phyloP scores from a whole-genome alignment of 2,113 vertebrate species.

The Cygnus atratus region DNA sequence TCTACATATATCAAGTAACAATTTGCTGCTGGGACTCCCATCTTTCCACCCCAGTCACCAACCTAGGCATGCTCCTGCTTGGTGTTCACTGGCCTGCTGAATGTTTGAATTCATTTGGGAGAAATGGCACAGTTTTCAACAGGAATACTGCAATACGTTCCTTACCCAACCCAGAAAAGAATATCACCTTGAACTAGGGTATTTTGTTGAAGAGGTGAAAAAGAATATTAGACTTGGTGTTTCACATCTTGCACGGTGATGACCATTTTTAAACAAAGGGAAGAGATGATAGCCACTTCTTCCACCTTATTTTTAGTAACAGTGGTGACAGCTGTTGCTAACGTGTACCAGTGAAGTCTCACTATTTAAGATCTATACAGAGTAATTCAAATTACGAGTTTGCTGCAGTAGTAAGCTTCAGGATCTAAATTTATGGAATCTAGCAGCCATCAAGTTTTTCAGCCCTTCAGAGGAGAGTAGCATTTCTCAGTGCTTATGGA shows the following conservation, averaged over 20 bases:
- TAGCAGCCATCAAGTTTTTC: not conserved
- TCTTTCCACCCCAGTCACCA: not conserved
- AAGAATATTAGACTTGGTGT: fast-evolving
- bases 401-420: not conserved
- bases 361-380: not conserved
- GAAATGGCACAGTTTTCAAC: not conserved
- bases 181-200: fast-evolving
- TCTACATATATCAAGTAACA: not conserved
- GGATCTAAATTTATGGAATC: not conserved
- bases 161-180: not conserved
- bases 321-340: not conserved
- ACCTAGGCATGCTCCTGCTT: not conserved
- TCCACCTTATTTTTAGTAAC: not conserved
- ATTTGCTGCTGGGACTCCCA: not conserved
- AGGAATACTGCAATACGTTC: not conserved
- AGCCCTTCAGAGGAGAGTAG: not conserved
- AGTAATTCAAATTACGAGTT: not conserved
- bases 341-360: not conserved
- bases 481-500: not conserved
- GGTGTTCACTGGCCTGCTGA: not conserved
- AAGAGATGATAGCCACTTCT: not conserved
- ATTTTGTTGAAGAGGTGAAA: not conserved
- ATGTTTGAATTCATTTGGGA: not conserved
- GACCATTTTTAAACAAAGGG: not conserved
- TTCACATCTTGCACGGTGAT: not conserved